These are phyloP conservation scores for Periophthalmus modestus DNA, from an alignment of 2,113 vertebrate genomes.

Conservation along the genomic window DNA sequence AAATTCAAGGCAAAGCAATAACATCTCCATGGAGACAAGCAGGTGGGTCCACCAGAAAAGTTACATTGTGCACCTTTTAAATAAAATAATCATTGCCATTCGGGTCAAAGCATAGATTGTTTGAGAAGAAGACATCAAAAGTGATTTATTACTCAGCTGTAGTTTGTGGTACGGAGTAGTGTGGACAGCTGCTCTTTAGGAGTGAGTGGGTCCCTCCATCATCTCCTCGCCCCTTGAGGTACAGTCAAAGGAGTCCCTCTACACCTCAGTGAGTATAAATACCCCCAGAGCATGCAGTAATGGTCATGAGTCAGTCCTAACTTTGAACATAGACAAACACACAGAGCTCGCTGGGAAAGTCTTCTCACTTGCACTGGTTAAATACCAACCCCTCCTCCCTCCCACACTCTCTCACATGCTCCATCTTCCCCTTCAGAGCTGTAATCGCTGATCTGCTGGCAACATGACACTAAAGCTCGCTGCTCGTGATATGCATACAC, in stretches of 20 bases:
- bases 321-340: conserved; percentile 31
- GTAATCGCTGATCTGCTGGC: conserved; percentile 60
- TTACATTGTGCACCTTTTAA: no score
- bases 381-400: conserved; percentile 31
- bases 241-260: conserved; percentile 54
- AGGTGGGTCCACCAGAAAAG: no score
- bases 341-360: conserved; percentile 44
- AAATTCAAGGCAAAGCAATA: no score
- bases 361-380: conserved; percentile 58
- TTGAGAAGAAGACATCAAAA: neutral
- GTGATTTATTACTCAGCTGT: neutral
- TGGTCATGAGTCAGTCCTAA: conserved; percentile 54
- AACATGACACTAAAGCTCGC: conserved; percentile 49
- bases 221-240: neutral
- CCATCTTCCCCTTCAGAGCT: conserved; percentile 52
- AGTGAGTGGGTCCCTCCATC: conserved; percentile 14
- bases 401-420: conserved; percentile 39
- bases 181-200: neutral
- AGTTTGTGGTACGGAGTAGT: neutral
- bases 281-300: conserved; percentile 34
- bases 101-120: neutral
- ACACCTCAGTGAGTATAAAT: conserved; percentile 49
- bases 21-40: no score
- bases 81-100: neutral
- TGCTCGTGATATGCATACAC: conserved; percentile 35